Percentiles rank a stretch among this genome's conserved stretches.
Conservation (phyloP, 2,888 invertebrate species). For the Drosophila meridionalis region DNA sequence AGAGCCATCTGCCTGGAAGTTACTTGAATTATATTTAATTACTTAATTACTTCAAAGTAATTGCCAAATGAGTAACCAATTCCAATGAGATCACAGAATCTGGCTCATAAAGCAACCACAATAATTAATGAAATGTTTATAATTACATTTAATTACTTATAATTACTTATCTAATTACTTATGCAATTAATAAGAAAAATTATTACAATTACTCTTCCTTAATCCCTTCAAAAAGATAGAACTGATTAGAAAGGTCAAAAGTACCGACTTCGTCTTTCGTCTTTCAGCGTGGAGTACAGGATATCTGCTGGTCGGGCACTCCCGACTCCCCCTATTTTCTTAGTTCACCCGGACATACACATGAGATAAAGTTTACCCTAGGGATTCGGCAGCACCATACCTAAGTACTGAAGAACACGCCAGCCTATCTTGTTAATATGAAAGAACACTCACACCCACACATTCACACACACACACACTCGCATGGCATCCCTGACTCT, state of each 20-base stretch:
- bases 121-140: too few relatives aligned
- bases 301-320: background rate
- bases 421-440: slow-evolving; percentile 28
- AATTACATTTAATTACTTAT: background rate
- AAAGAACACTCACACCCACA: slow-evolving; percentile 2
- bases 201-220: too few relatives aligned
- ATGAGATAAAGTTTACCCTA: background rate
- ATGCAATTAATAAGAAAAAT: too few relatives aligned
- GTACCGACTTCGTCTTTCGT: too few relatives aligned
- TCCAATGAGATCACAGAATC: too few relatives aligned
- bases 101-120: too few relatives aligned
- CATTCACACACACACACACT: background rate
- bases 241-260: too few relatives aligned
- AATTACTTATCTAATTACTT: background rate
- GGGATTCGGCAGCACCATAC: slow-evolving; percentile 5
- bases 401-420: slow-evolving; percentile 33
- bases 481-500: background rate
- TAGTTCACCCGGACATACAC: slow-evolving; percentile 17
- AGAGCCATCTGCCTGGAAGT: background rate
- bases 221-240: too few relatives aligned
- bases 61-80: too few relatives aligned
- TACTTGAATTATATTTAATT: background rate
- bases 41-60: background rate
- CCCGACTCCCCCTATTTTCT: background rate
- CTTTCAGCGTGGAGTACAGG: background rate